Conservation (phyloP, 2,888 invertebrate genomes). For the Teinopalpus imperialis region DNA sequence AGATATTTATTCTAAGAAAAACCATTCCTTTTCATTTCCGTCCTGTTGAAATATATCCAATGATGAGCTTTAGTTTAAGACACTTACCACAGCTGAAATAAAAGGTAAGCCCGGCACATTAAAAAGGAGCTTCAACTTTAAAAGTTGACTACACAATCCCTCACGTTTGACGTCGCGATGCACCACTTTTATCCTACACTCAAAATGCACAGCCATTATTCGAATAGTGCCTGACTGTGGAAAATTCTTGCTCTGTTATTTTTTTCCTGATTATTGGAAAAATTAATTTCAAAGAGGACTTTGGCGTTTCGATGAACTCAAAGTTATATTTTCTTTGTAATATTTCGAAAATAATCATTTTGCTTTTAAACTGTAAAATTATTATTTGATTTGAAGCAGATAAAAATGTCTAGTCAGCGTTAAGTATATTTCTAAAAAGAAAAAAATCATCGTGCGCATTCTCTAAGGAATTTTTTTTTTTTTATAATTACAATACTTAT, state of each 20-base stretch:
- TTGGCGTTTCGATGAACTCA: conserved; percentile 20
- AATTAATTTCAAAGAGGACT: conserved; percentile 39
- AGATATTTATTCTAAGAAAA: no score
- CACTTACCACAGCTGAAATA: conserved; percentile 27
- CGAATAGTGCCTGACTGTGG: conserved; percentile 33
- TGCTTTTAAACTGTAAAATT: no score
- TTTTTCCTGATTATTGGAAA: conserved; percentile 39
- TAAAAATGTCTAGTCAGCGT: no score
- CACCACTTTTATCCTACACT: conserved; percentile 48
- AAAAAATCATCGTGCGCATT: no score
- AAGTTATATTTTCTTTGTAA: conserved; percentile 7
- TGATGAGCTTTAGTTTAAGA: background rate
- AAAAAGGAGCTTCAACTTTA: conserved; percentile 38
- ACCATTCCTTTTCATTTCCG: no score
- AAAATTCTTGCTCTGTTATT: conserved; percentile 37
- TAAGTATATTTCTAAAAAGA: no score
- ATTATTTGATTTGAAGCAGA: no score
- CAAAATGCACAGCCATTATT: conserved; percentile 50
- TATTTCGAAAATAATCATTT: no score
- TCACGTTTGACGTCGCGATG: conserved; percentile 42
- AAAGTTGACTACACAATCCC: conserved; percentile 42
- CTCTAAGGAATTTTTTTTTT: no score
- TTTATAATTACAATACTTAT: no score
- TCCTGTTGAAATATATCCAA: no score
- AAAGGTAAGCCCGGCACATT: conserved; percentile 28